Base-by-base conservation (phyloP, 2,888 invertebrate genomes). In the Nomada flava region DNA sequence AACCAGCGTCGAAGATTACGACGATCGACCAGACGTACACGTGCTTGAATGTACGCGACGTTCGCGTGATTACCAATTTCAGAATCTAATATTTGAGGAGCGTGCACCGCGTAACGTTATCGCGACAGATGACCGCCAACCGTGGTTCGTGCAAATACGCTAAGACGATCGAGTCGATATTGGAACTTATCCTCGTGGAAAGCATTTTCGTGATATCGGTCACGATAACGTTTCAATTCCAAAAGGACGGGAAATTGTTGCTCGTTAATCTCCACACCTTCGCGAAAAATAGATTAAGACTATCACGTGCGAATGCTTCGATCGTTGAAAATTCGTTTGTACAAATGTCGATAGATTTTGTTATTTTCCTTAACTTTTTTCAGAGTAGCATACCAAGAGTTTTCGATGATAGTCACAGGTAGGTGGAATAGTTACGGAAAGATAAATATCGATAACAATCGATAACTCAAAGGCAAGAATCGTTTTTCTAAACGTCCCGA, bases 401-500 rank as follows among this genome's bases (percentile, higher is more conserved):
- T 59, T 18, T 67, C 13, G 29, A 29, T 62, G 77, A 59, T 50
- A 71, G 50, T 59, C 20, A 29, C 10, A 68, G 71, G 63, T 82
- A 50, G 59, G 29, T 4, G 59, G 52, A 26, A 75, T 55, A 62
- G 44, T 67, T 67, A 11, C 57, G 47, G 23, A 10, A 70, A 57
- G 71, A 64, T 80, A 84, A 79, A 63, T 52, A 20, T 50, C 57
- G 85, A 85, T 76, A 85, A 75, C 63, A 70, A 79, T 77, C 85
- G 85, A 86, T 86, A 86, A 86, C 59, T 75, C 23, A 64, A 4
- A 67, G 63, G 71, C 71, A 80, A 77, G 71, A 50, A 76, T 65
- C 55, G 52, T 29, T 26, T 59, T 60, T 74, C 20, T 7, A 71
- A 7, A 63, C 36, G 75, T 69, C 74, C 75, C 69, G 23, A 26